Percentiles rank a stretch among this genome's conserved stretches.
These are phyloP conservation scores for Caenorhabditis angaria DNA, from an alignment of 2,888 invertebrate species.

Conservation along the genomic window DNA sequence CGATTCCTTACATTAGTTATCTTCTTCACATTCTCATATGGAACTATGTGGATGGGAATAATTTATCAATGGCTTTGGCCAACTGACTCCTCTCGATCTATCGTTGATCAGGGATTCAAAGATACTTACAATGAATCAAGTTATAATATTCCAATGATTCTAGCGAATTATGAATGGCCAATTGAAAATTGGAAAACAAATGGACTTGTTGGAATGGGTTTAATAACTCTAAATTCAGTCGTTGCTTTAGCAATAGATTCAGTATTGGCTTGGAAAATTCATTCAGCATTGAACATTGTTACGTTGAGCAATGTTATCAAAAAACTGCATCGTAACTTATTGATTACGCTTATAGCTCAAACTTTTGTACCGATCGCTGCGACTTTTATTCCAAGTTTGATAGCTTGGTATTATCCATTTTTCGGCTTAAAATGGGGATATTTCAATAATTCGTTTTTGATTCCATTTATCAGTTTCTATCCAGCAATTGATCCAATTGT, in stretches of 20 bases:
- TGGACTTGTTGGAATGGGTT: slow-evolving; percentile 5
- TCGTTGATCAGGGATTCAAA: not conserved
- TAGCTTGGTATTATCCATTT: slow-evolving; percentile 16
- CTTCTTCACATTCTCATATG: not conserved
- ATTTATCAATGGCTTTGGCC: slow-evolving; percentile 6
- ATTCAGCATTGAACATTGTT: not conserved
- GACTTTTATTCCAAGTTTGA: slow-evolving; percentile 19
- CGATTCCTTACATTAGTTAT: not conserved
- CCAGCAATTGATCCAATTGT: slow-evolving; percentile 23
- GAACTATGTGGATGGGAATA: slow-evolving; percentile 1
- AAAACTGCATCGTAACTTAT: slow-evolving; percentile 9
- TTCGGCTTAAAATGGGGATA: not conserved
- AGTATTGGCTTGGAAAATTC: not conserved
- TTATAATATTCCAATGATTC: slow-evolving; percentile 6
- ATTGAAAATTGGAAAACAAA: not conserved
- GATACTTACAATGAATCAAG: not conserved
- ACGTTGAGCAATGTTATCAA: not conserved
- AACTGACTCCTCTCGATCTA: not conserved
- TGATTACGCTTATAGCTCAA: slow-evolving; percentile 15
- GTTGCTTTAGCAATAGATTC: not conserved
- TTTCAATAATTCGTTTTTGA: slow-evolving; percentile 1
- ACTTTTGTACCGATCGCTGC: slow-evolving; percentile 14
- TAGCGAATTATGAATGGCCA: slow-evolving; percentile 1
- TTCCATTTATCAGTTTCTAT: slow-evolving; percentile 22
- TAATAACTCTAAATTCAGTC: not conserved